phyloP scores from a whole-genome alignment of 2,113 vertebrate genomes.

The Corapipo altera region DNA sequence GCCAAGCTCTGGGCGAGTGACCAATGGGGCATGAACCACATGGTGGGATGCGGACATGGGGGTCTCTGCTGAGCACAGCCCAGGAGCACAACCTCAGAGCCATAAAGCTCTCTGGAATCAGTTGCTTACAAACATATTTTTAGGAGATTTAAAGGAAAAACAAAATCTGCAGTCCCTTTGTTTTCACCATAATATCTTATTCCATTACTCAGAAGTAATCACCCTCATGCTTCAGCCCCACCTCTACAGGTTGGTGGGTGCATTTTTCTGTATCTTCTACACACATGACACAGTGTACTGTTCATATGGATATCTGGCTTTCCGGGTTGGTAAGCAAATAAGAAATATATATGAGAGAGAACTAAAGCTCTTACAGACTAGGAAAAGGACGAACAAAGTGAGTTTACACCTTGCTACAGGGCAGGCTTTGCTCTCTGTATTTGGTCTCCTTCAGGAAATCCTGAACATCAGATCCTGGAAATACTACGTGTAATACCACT shows the following conservation, averaged over 20 bases:
- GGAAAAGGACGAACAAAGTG: not conserved
- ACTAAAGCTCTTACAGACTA: not conserved
- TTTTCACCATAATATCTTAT: not conserved
- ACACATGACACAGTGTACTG: not conserved
- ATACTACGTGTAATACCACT: not conserved
- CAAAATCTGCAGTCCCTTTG: not conserved
- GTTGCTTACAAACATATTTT: not conserved
- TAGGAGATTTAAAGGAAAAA: not conserved
- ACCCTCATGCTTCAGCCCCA: not conserved
- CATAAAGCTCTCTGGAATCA: not conserved
- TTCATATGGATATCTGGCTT: not conserved
- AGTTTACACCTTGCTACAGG: not conserved
- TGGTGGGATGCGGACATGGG: fast-evolving
- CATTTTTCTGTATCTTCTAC: not conserved
- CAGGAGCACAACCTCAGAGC: not conserved
- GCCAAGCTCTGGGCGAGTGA: not conserved
- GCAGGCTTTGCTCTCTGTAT: not conserved
- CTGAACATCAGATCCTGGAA: not conserved
- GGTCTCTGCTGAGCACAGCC: not conserved
- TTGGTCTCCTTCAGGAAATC: not conserved
- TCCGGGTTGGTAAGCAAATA: not conserved
- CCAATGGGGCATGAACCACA: fast-evolving
- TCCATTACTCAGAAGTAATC: not conserved
- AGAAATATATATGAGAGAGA: not conserved
- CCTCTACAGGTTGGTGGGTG: not conserved